These are phyloP conservation scores for Solenodon paradoxus DNA, from an alignment of 2,113 vertebrate species.

Conservation along the genomic window DNA sequence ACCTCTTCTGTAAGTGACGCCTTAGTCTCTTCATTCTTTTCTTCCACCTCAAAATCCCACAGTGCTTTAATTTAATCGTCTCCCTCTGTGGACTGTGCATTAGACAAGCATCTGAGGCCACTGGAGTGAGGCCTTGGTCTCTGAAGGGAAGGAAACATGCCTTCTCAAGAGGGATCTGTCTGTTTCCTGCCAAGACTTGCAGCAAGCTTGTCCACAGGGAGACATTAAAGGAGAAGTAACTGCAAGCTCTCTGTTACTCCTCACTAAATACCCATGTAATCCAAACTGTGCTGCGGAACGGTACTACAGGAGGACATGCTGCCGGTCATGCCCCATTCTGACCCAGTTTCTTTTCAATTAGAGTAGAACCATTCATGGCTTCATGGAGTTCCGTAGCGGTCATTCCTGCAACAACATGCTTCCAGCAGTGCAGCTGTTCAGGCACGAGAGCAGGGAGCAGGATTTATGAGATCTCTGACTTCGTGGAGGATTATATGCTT, in stretches of 20 bases:
- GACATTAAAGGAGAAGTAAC: constrained; percentile 51
- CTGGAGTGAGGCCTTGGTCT: background rate
- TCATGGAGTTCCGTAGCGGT: background rate
- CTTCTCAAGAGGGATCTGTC: constrained; percentile 49
- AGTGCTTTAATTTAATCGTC: background rate
- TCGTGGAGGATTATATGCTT: background rate
- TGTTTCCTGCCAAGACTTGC: constrained; percentile 69
- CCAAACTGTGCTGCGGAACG: background rate
- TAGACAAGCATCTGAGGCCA: constrained; percentile 56
- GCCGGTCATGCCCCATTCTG: background rate
- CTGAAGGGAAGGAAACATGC: constrained; percentile 9
- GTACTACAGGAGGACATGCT: background rate
- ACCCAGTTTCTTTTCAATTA: background rate
- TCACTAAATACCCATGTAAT: background rate
- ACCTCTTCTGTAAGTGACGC: background rate
- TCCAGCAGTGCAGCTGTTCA: background rate
- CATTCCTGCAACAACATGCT: background rate
- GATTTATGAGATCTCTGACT: background rate
- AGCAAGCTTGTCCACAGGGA: constrained; percentile 72
- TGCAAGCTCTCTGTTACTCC: background rate
- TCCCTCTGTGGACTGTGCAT: constrained; percentile 35
- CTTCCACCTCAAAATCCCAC: background rate
- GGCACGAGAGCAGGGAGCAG: background rate
- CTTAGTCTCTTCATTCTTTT: background rate
- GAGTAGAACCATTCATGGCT: background rate